These are phyloP conservation scores for Philotrypesis tridentata DNA, from an alignment of 1,140 invertebrate species.

Conservation along the genomic window DNA sequence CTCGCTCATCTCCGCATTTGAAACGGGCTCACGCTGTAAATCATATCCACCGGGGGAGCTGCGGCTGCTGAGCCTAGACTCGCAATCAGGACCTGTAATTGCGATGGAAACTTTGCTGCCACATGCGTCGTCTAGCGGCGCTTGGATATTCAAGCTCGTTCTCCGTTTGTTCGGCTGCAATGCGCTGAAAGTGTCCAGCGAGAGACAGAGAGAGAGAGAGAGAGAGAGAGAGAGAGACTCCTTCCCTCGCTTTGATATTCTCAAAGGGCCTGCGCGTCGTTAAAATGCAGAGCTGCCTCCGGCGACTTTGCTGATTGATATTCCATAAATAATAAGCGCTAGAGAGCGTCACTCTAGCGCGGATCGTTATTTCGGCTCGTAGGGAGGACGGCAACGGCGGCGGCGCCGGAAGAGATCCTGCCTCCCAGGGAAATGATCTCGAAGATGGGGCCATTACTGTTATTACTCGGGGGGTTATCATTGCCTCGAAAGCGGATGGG, in stretches of 20 bases:
- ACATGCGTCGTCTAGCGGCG: too few species aligned
- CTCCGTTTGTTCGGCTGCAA: too few species aligned
- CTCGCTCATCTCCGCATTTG: too few species aligned
- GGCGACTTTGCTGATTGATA: slow-evolving; percentile 4
- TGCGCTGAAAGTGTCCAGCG: too few species aligned
- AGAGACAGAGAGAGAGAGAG: too few species aligned
- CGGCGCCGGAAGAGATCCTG: background rate
- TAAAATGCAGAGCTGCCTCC: background rate
- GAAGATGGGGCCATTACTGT: background rate
- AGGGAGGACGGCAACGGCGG: background rate
- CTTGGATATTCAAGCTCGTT: background rate
- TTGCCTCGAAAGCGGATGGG: background rate
- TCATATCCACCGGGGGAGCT: too few species aligned
- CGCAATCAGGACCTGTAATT: background rate
- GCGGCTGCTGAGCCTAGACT: background rate
- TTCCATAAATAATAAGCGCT: slow-evolving; percentile 31
- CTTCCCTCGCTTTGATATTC: too few species aligned
- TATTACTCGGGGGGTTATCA: background rate
- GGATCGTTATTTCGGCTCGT: background rate
- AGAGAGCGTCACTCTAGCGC: background rate
- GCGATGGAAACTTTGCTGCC: background rate
- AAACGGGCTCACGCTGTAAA: too few species aligned
- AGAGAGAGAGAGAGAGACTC: too few species aligned
- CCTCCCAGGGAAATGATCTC: background rate
- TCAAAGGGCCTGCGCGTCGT: slow-evolving; percentile 10